These are phyloP conservation scores for Sarcophaga rosellei DNA, from an alignment of 2,888 invertebrate genomes.

Conservation along the genomic window DNA sequence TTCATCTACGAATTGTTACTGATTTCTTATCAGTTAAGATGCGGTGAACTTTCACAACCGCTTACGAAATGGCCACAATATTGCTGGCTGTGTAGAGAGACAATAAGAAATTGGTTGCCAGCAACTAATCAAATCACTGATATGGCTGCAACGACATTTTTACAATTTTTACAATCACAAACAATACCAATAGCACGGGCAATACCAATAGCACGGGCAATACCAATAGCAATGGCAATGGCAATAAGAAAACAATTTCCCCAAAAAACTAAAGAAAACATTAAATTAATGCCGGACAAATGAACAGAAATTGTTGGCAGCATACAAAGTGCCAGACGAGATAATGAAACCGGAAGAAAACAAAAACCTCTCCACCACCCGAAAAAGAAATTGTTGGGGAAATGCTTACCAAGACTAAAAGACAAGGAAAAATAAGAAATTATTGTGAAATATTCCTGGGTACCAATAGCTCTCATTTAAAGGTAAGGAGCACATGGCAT, in stretches of 20 bases:
- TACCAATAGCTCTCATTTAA: no score
- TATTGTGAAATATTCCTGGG: no score
- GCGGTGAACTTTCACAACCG: neutral
- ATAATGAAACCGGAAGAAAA: neutral
- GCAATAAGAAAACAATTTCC: neutral
- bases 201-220: no score
- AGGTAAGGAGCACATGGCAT: no score
- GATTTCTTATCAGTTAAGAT: neutral
- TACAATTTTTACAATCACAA: no score
- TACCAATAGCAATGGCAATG: neutral
- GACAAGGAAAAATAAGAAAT: no score
- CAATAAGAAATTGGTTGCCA: neutral
- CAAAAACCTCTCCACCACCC: neutral
- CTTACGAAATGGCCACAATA: neutral
- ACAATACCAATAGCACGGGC: no score
- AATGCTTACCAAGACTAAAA: no score
- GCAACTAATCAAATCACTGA: neutral
- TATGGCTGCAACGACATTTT: neutral
- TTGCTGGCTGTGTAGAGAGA: neutral
- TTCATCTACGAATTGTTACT: neutral
- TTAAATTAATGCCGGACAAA: neutral
- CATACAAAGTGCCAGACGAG: neutral
- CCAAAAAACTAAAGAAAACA: neutral
- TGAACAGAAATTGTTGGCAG: neutral
- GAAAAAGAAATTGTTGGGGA: no score